Evolutionary conservation across 2,888 invertebrate genomes (phyloP).

Genomic region (Heteromurus nitidus): DNA sequence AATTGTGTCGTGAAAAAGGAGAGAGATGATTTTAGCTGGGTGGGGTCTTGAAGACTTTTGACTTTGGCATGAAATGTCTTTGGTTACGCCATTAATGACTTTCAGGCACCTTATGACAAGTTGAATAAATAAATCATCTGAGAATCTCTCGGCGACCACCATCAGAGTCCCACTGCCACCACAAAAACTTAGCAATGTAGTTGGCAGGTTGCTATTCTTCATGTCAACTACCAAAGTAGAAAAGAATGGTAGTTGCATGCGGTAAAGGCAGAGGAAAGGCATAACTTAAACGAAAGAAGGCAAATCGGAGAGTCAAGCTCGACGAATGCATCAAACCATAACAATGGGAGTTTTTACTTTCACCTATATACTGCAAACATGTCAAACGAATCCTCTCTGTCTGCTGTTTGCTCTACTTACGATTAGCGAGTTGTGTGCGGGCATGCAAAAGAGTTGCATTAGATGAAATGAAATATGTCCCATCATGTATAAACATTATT

Average conservation of each 20-base stretch:
- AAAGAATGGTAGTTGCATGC: background rate
- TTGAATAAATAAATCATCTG: slow-evolving; percentile 56
- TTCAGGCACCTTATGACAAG: slow-evolving; percentile 52
- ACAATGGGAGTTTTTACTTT: background rate
- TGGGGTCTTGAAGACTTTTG: slow-evolving; percentile 54
- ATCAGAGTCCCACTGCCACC: background rate
- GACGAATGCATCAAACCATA: background rate
- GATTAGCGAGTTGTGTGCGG: no score
- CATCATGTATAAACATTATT: slow-evolving; percentile 53
- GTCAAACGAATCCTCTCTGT: no score
- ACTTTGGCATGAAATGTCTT: slow-evolving; percentile 32
- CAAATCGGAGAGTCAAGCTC: background rate
- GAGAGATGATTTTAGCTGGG: slow-evolving; percentile 21
- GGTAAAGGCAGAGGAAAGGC: background rate
- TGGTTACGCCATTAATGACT: slow-evolving; percentile 47
- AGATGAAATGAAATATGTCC: slow-evolving; percentile 52
- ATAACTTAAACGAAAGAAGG: background rate
- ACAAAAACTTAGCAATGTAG: no score
- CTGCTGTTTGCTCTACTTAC: background rate
- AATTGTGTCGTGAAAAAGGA: slow-evolving; percentile 7
- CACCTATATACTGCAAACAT: background rate
- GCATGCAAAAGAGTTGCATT: no score
- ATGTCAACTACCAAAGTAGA: slow-evolving; percentile 3
- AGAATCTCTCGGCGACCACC: background rate
- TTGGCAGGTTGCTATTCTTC: no score